Base-by-base conservation (phyloP, 2,797 vertebrate genomes). In the Pangasius djambal region DNA sequence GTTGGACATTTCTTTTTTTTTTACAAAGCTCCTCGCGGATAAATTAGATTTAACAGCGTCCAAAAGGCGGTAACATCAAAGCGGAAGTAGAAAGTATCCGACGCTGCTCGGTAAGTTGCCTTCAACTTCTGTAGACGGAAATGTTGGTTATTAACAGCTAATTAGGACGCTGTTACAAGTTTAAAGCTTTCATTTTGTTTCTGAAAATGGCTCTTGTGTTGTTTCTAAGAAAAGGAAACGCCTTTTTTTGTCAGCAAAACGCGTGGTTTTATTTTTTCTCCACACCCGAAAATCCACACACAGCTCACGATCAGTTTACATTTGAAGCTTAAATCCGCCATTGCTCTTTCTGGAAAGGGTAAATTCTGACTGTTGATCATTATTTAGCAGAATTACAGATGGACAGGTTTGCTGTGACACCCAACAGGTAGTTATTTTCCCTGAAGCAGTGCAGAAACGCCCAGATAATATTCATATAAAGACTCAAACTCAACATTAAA, bases 71-170 rank as follows among this genome's bases (percentile, higher is more conserved):
- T 37, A 9, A 85, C 94, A 95, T 94, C 94, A 96, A 96, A 95
- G 94, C 95, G 95, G 95, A 97, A 96, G 95, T 95, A 96, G 95
- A 96, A 96, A 88, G 89, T 79, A 81, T 85, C 82, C 82, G 88
- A 77, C 59, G 87, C 85, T 81, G 75, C 9, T 92, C 40, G 90
- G 92, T 93, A 92, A 96, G 96, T 96, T 96, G 92, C 88, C 74
- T 89, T 89, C 79, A 92, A 86, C 88, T 90, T 89, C 84, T 40
- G n/a, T 2, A 59, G 18, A 40, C 44, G 8, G 67, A 82, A 40
- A 70, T 61, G 37, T 61, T 31, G 37, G 50, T 44, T 57, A 3
- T 48, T 34, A 8, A 37, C 8, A 12, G 3, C 1, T 44, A 0
- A 48, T 65, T 28, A n/a, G 16, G 22, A 16, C 22, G 22, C 10